Base-by-base conservation (phyloP, 2,797 vertebrate species). In the Chelmon rostratus region DNA sequence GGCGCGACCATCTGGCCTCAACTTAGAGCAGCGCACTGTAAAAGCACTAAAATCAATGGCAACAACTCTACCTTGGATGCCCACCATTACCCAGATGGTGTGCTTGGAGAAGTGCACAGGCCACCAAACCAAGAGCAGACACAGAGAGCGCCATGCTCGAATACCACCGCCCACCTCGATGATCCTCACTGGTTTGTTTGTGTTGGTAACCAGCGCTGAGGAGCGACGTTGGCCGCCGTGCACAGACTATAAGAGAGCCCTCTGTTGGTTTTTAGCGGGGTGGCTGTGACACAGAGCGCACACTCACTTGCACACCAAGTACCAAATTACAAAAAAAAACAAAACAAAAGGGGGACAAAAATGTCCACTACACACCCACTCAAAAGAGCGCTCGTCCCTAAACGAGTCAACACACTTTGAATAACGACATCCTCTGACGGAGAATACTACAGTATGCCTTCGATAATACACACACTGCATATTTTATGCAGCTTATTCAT, bases 11-110 rank as follows among this genome's bases (percentile, higher is more conserved):
- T 95, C 95, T 95, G 95, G 93, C 91, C 90, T 91, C 89, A 88
- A 92, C 90, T 92, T 91, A 91, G 88, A 93, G 90, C 89, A 81
- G 84, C 86, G 91, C 88, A 72, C 88, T 93, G 93, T 91, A 93
- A 93, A 93, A 92, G 85, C 91, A 92, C 85, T 87, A 81, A 92
- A 94, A 95, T 94, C 93, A 92, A 93, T 94, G 93, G 86, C 90
- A 89, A 92, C 91, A 93, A 89, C 90, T 92, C 92, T 81, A 91
- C 92, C 89, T 92, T 93, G 94, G 94, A 94, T 93, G 86, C 93
- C 92, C 94, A 94, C 91, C 94, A 94, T 96, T 95, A 95, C 93
- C 91, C 95, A 95, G 91, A 95, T 94, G 94, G 93, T 91, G 88
- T 88, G 89, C 90, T 92, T 88, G 87, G 89, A 92, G 91, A 90